Evolutionary conservation across 2,113 vertebrate genomes (phyloP).

Genomic region (Rhynchopsitta pachyrhyncha): DNA sequence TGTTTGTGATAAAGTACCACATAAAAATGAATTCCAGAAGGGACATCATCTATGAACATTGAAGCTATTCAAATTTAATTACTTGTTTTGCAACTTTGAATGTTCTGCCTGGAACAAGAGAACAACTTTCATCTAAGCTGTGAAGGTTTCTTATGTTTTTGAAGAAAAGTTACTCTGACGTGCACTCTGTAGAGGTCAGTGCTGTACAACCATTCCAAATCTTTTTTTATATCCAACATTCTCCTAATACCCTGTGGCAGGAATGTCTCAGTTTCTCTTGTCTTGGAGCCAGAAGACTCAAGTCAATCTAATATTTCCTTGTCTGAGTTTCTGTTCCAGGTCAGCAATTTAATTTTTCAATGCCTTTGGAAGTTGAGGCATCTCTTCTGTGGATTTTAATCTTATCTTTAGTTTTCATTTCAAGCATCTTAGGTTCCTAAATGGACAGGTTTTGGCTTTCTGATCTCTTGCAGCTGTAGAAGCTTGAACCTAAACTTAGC

Average conservation of each 20-base stretch:
- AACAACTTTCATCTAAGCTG: not conserved
- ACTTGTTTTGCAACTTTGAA: not conserved
- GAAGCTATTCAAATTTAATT: not conserved
- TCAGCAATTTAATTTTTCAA: not conserved
- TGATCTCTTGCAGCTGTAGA: not conserved
- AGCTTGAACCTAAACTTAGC: not conserved
- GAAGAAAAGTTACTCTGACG: not conserved
- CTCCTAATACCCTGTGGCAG: not conserved
- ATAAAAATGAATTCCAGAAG: not conserved
- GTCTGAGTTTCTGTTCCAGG: slow-evolving; percentile 3
- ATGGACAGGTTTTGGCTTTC: not conserved
- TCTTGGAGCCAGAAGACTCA: not conserved
- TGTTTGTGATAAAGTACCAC: not conserved
- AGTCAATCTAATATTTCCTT: not conserved
- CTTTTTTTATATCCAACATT: not conserved
- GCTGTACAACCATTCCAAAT: not conserved
- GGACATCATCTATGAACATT: not conserved
- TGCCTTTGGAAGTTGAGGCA: not conserved
- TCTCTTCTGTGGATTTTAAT: not conserved
- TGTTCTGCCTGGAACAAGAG: not conserved
- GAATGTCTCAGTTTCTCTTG: not conserved
- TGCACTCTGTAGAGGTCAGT: not conserved
- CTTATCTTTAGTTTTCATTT: slow-evolving; percentile 17
- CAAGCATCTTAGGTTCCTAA: not conserved
- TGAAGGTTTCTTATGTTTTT: not conserved